These are phyloP conservation scores for Orientallactaga sibirica DNA, from an alignment of 2,797 vertebrate species.

Conservation along the genomic window DNA sequence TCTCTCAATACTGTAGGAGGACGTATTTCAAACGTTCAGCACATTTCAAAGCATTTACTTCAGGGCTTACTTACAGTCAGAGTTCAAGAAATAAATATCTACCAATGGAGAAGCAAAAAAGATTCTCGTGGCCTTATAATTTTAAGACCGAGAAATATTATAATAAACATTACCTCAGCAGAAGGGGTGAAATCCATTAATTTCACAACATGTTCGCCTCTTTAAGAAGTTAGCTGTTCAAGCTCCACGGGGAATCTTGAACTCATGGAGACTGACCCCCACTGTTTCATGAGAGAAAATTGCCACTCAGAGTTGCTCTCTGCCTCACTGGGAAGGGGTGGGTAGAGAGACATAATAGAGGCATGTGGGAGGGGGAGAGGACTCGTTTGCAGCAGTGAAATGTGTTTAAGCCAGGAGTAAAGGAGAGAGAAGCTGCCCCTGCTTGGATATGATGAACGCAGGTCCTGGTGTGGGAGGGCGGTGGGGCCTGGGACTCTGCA, in stretches of 20 bases:
- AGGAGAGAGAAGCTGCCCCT: neutral
- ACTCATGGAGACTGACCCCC: neutral
- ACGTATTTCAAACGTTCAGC: neutral
- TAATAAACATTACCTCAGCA: conserved; percentile 50
- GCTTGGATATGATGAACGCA: neutral
- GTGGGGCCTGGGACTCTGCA: neutral
- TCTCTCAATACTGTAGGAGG: neutral
- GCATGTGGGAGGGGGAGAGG: rapidly evolving
- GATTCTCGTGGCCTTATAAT: conserved; percentile 12
- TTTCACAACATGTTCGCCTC: conserved; percentile 52
- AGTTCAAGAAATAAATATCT: conserved; percentile 57
- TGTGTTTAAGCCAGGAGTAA: neutral
- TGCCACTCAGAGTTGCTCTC: neutral
- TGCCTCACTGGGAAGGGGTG: neutral
- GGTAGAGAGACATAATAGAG: neutral
- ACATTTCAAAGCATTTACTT: neutral
- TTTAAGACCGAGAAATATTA: conserved; percentile 59
- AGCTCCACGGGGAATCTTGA: conserved; percentile 35
- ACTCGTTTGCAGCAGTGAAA: neutral
- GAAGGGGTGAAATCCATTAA: conserved; percentile 56
- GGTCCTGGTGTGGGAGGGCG: neutral
- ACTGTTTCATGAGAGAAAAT: conserved; percentile 66
- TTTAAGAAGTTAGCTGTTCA: conserved; percentile 63
- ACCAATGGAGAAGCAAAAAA: conserved; percentile 2
- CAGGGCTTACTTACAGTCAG: neutral